These are phyloP conservation scores for Metaphire vulgaris DNA, from an alignment of 1,140 invertebrate genomes.

Conservation along the genomic window DNA sequence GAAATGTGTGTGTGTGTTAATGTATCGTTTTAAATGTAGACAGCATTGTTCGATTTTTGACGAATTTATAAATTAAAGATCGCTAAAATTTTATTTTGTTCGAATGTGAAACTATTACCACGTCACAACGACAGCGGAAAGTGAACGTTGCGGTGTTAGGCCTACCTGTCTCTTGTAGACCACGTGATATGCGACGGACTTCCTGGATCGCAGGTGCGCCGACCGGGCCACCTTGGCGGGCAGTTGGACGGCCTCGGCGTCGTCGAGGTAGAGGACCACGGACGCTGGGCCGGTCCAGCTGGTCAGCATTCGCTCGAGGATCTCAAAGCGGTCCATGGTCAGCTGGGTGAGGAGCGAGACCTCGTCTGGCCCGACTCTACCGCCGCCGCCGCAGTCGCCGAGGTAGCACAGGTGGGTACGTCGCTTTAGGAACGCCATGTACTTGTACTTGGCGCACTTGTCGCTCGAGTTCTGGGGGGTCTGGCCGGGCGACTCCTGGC, in stretches of 20 bases:
- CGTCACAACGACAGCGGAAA: no score
- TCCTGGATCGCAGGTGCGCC: neutral
- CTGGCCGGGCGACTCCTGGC: neutral
- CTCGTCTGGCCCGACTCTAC: neutral
- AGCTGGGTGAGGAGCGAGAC: conserved; percentile 39
- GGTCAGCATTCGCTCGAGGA: conserved; percentile 35
- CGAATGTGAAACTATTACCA: no score
- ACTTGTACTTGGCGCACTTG: neutral
- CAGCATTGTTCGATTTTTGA: no score
- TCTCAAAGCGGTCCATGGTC: conserved; percentile 39
- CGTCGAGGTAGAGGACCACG: conserved; percentile 35
- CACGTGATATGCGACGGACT: neutral
- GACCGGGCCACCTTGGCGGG: neutral
- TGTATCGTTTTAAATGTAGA: no score
- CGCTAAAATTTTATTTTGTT: no score
- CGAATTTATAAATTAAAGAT: no score
- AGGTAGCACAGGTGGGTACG: conserved; percentile 11
- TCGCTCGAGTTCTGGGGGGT: neutral
- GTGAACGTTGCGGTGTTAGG: no score
- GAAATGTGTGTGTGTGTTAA: no score
- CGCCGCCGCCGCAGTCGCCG: neutral
- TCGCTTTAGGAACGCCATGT: conserved; percentile 4
- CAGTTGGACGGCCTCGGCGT: neutral
- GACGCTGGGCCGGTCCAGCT: conserved; percentile 53
- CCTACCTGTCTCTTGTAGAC: neutral